These are phyloP conservation scores for Delia radicum DNA, from an alignment of 1,140 invertebrate species.

Conservation along the genomic window DNA sequence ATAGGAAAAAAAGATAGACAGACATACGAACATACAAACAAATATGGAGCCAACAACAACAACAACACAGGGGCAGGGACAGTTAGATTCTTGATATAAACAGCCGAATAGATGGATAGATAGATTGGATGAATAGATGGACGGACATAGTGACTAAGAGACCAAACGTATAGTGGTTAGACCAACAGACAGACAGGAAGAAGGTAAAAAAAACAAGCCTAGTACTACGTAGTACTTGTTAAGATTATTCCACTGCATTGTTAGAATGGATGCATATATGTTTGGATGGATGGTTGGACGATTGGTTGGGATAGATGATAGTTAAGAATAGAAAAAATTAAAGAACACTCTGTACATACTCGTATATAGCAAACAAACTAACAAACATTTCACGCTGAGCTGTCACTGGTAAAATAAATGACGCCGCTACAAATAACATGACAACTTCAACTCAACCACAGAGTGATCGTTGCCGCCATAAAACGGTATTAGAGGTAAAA, in stretches of 20 bases:
- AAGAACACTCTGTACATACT: too few relatives aligned
- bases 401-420: constrained; percentile 31
- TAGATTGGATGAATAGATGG: background rate
- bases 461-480: constrained; percentile 10
- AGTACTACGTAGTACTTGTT: background rate
- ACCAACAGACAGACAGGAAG: background rate
- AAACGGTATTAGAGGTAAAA: background rate
- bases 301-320: background rate
- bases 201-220: background rate
- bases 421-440: constrained; percentile 29
- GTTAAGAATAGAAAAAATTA: background rate
- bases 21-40: background rate
- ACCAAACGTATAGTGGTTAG: background rate
- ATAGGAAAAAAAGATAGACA: constrained; percentile 31
- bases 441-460: background rate
- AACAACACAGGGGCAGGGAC: constrained; percentile 26
- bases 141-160: background rate
- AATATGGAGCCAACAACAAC: too few relatives aligned
- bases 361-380: constrained; percentile 5
- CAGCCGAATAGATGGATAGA: background rate
- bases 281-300: background rate
- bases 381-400: constrained; percentile 30
- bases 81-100: constrained; percentile 28
- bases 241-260: background rate
- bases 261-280: too few relatives aligned